Percentiles rank a stretch among this genome's conserved stretches.
Evolutionary conservation across 2,888 invertebrate genomes (phyloP).

Genomic region (Mesorhabditis belari): DNA sequence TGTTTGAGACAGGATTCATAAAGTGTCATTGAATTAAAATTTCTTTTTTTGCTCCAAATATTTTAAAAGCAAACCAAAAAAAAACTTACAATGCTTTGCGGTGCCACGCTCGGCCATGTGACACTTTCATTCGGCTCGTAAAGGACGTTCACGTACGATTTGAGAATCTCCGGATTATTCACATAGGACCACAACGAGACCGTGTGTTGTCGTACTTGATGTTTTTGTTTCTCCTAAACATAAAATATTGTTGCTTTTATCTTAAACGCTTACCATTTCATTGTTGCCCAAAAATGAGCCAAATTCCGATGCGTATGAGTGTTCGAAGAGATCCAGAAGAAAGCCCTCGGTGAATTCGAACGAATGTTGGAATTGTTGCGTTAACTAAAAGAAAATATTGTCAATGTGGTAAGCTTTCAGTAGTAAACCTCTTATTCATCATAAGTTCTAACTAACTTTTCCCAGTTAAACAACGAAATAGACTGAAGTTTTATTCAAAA

Average conservation of each 20-base stretch:
- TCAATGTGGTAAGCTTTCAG: background rate
- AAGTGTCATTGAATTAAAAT: too few relatives aligned
- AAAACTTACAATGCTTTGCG: constrained; percentile 76
- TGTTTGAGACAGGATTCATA: too few relatives aligned
- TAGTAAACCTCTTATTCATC: background rate
- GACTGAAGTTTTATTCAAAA: background rate
- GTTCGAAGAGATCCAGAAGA: constrained; percentile 79
- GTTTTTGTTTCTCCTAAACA: constrained; percentile 59
- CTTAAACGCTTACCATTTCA: constrained; percentile 15
- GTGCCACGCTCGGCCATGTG: constrained; percentile 96
- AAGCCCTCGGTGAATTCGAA: constrained; percentile 89
- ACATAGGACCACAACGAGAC: constrained; percentile 79
- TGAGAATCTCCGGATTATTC: constrained; percentile 74
- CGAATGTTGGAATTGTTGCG: constrained; percentile 89
- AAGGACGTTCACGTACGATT: constrained; percentile 78
- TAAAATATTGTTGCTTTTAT: background rate
- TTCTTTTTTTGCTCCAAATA: background rate
- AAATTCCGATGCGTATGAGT: constrained; percentile 76
- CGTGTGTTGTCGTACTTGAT: constrained; percentile 72
- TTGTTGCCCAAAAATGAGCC: constrained; percentile 58
- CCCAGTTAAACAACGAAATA: background rate
- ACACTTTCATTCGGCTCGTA: constrained; percentile 77
- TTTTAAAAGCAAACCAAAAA: background rate
- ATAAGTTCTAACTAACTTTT: too few relatives aligned
- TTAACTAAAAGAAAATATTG: constrained; percentile 56